Evolutionary conservation across 1,140 invertebrate genomes (phyloP).

Genomic region (Camponotus floridanus): DNA sequence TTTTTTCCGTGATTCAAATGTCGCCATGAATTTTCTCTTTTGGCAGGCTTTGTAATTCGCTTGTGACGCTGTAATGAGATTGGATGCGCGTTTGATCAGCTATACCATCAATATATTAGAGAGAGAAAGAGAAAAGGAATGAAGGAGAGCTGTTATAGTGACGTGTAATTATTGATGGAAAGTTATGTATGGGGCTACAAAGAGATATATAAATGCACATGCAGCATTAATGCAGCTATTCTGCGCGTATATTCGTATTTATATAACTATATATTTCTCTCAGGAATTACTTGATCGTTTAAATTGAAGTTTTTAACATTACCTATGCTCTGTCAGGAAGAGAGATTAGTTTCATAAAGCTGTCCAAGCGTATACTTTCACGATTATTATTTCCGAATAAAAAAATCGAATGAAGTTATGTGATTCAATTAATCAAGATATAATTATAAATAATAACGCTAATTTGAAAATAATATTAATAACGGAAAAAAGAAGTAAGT

Average conservation of each 20-base stretch:
- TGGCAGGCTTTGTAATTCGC: conserved; percentile 41
- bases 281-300: conserved; percentile 4
- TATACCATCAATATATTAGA: conserved; percentile 69
- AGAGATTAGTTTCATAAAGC: conserved; percentile 31
- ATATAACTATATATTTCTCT: conserved; percentile 22
- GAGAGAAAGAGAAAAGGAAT: conserved; percentile 37
- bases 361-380: conserved; percentile 11
- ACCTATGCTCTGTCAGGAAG: not conserved
- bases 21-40: conserved; percentile 41
- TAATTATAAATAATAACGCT: conserved; percentile 24
- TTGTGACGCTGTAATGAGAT: conserved; percentile 48
- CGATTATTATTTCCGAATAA: not conserved
- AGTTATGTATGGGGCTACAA: conserved; percentile 26
- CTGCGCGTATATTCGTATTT: not conserved
- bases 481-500: not conserved
- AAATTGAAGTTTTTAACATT: conserved; percentile 38
- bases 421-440: not conserved
- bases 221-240: conserved; percentile 36
- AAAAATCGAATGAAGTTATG: not conserved
- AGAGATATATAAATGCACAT: conserved; percentile 34
- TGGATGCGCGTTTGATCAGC: conserved; percentile 61
- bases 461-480: not conserved
- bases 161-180: conserved; percentile 31
- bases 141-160: not conserved
- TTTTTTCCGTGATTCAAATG: conserved; percentile 52